Evolutionary conservation across 2,888 invertebrate genomes (phyloP).

Genomic region (Sphaeridia pumilis): DNA sequence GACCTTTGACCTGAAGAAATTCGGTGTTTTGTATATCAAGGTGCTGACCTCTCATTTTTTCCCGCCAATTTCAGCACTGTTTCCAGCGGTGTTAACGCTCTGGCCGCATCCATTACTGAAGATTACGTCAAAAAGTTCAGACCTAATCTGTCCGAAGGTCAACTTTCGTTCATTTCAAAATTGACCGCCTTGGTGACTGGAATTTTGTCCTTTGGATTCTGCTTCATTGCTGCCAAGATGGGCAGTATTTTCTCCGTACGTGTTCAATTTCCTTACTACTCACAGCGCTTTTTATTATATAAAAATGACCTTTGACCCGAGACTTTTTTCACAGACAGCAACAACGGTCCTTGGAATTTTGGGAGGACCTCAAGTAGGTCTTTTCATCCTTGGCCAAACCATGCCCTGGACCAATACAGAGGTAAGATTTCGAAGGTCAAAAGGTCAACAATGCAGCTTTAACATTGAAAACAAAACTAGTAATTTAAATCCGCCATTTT

Average conservation of each 20-base stretch:
- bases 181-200: conserved; percentile 58
- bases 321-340: conserved; percentile 55
- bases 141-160: conserved; percentile 38
- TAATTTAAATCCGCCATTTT: background rate
- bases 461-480: background rate
- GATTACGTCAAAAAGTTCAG: conserved; percentile 52
- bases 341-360: conserved; percentile 80
- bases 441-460: background rate
- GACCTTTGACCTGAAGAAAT: background rate
- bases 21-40: background rate
- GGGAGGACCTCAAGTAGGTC: conserved; percentile 73
- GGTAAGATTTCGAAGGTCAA: conserved; percentile 41
- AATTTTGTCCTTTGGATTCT: conserved; percentile 60
- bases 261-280: conserved; percentile 8
- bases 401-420: conserved; percentile 76
- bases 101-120: conserved; percentile 81
- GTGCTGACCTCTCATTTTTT: background rate
- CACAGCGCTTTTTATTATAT: background rate
- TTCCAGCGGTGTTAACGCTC: conserved; percentile 85
- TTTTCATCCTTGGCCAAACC: conserved; percentile 73
- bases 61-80: conserved; percentile 59
- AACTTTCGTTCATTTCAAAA: conserved; percentile 61
- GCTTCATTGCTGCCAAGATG: conserved; percentile 75
- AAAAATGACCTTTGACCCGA: background rate
- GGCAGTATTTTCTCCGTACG: conserved; percentile 34